Percentiles rank a stretch among this genome's conserved stretches.
Conservation (phyloP, 2,888 invertebrate genomes). For the Orchesella flavescens region DNA sequence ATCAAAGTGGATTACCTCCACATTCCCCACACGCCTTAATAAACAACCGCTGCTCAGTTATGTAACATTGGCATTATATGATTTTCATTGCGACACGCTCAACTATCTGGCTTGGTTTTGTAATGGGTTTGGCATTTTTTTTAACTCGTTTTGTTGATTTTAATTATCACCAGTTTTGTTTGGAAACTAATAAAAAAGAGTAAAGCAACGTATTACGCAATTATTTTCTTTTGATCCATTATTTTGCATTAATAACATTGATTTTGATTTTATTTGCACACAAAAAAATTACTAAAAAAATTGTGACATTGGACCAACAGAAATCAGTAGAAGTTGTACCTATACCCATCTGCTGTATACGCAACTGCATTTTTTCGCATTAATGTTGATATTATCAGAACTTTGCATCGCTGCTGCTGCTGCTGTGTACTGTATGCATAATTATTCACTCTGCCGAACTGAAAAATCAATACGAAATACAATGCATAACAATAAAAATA, state of each 20-base stretch:
- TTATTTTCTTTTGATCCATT: background rate
- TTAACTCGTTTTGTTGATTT: too few relatives aligned
- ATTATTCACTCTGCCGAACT: constrained; percentile 28
- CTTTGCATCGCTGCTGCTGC: constrained; percentile 46
- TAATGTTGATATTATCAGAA: constrained; percentile 4
- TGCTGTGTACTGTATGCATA: constrained; percentile 57
- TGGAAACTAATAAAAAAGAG: too few relatives aligned
- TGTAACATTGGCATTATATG: too few relatives aligned
- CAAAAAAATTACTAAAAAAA: constrained; percentile 25
- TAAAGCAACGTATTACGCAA: too few relatives aligned
- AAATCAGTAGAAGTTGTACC: background rate
- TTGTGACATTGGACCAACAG: background rate
- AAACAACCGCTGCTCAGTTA: too few relatives aligned
- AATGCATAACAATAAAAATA: constrained; percentile 4
- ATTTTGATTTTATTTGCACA: background rate
- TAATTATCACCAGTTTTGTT: too few relatives aligned
- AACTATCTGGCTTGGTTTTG: too few relatives aligned
- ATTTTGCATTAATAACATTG: background rate
- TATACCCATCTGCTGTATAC: constrained; percentile 12
- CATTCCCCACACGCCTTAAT: too few relatives aligned
- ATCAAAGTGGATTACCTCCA: too few relatives aligned
- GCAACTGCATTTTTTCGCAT: constrained; percentile 22
- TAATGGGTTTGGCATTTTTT: too few relatives aligned
- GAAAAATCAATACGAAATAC: constrained; percentile 25
- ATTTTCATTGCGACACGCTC: too few relatives aligned